Evolutionary conservation across 2,888 invertebrate species (phyloP).

Genomic region (Pherbina coryleti): DNA sequence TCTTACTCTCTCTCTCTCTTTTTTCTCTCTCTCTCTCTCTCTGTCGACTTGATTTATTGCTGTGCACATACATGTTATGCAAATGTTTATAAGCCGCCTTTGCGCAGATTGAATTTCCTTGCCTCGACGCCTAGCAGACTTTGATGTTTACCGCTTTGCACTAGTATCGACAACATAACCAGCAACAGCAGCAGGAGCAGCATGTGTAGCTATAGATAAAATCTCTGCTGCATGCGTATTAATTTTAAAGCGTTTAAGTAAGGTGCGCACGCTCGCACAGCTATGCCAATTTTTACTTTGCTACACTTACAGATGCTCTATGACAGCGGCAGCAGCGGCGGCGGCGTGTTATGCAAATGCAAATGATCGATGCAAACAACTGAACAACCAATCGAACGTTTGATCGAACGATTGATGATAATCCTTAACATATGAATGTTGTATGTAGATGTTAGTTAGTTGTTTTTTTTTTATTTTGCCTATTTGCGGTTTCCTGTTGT

Average conservation of each 20-base stretch:
- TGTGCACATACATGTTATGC: conserved; percentile 16
- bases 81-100: conserved; percentile 6
- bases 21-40: background rate
- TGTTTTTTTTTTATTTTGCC: background rate
- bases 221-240: background rate
- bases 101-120: background rate
- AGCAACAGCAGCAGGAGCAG: background rate
- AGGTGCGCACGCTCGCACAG: no score
- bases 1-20: background rate
- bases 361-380: conserved; percentile 9
- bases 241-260: no score
- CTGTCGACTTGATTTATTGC: conserved; percentile 2
- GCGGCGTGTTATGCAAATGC: conserved; percentile 11
- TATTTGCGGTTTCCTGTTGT: conserved; percentile 4
- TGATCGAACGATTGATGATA: conserved; percentile 1
- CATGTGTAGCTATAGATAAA: background rate
- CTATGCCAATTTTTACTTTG: no score
- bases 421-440: background rate
- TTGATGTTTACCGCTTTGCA: conserved; percentile 12
- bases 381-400: background rate
- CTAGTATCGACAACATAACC: background rate
- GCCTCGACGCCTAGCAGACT: conserved; percentile 1
- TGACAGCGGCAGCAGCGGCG: background rate
- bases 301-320: no score
- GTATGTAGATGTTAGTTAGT: background rate